A percentile compares a stretch with the other conserved stretches of the same genome.
Conservation (phyloP, 2,113 vertebrate genomes). For the Dendrocopos noguchii region DNA sequence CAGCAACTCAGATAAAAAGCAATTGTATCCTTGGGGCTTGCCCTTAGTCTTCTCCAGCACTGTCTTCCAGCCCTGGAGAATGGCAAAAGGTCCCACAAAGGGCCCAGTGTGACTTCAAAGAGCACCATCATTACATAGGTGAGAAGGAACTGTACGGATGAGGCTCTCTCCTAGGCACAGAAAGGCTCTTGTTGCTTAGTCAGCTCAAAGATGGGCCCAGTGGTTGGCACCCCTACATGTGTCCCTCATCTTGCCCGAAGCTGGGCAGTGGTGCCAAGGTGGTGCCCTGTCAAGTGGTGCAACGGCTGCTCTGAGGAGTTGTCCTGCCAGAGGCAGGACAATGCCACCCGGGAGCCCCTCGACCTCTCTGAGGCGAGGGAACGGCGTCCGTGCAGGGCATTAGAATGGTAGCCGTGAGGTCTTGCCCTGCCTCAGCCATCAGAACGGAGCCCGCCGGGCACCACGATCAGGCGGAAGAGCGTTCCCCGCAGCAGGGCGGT, state of each 20-base stretch:
- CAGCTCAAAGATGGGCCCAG: not conserved
- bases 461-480: accelerated
- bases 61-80: not conserved
- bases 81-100: not conserved
- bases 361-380: not conserved
- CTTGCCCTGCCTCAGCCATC: not conserved
- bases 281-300: not conserved
- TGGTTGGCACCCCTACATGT: accelerated
- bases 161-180: not conserved
- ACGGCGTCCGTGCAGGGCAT: not conserved
- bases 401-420: not conserved
- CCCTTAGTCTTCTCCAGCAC: not conserved
- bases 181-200: not conserved
- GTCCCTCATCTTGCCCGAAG: not conserved
- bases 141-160: not conserved
- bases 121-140: not conserved
- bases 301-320: not conserved
- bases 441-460: not conserved
- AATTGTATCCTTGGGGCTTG: not conserved
- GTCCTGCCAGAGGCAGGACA: not conserved
- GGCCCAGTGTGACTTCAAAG: not conserved
- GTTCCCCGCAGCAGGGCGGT: too few species aligned
- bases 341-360: too few species aligned
- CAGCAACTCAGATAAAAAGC: not conserved
- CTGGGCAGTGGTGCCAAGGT: not conserved